Base-by-base conservation (phyloP, 2,797 vertebrate genomes). In the Pseudocheirus occidentalis region DNA sequence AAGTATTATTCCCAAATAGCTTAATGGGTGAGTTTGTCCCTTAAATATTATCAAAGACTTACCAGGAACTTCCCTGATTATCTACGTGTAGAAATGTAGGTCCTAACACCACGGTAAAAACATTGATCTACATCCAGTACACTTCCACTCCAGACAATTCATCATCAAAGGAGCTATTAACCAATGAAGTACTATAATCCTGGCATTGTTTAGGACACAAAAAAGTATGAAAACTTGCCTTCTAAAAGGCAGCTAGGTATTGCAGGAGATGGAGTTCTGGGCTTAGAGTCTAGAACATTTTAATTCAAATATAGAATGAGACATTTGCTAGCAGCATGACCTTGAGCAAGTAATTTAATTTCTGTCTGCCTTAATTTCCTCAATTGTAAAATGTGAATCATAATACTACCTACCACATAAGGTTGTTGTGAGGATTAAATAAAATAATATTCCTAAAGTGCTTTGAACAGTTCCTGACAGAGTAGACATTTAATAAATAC, bases 1-100 rank as follows among this genome's bases (percentile, higher is more conserved):
- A 93, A n/a, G 81, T 46, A 28, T 94, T 59, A 95, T 93, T 94
- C 90, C 13, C 54, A 94, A 94, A 57, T 14, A 89, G 73, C 21
- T 90, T 92, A 81, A 16, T 81, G 18, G n/a, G 66, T n/a, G 16
- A 73, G 4, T 73, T n/a, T 66, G 16, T 40, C 18, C n/a, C n/a
- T n/a, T 40, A 73, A 21, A 73, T 73, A 40, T 40, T 73, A 73
- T 73, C 66, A 73, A 2, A 40, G 18, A 46, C 5, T 40, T 73
- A 73, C 40, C n/a, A 73, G 16, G 66, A 73, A 40, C 66, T 81
- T 1, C 16, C 18, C 18, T 7, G n/a, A 81, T 81, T 40, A 73
- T 40, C n/a, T 81, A 24, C 18, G n/a, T 66, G 6, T 81, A 1
- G n/a, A 46, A 40, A 81, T 81, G 40, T 21, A 21, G 1, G 18